A percentile compares a stretch with the other conserved stretches of the same genome.
These are phyloP conservation scores for Amiota communis DNA, from an alignment of 2,888 invertebrate species.

Conservation along the genomic window DNA sequence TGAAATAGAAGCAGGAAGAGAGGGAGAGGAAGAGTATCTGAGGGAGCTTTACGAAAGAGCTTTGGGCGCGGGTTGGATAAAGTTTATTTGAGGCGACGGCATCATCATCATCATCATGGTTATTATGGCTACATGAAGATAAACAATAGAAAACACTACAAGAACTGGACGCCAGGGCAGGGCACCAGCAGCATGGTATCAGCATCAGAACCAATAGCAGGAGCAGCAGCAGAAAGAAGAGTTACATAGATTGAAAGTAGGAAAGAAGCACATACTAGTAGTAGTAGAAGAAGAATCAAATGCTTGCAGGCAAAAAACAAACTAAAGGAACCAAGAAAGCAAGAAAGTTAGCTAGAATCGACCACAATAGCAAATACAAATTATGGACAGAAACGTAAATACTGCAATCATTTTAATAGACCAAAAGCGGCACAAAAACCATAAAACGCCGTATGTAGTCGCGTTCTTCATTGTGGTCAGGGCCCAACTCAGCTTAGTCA, in stretches of 20 bases:
- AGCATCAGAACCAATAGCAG: conserved; percentile 41
- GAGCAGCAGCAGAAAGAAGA: conserved; percentile 1
- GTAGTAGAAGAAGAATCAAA: conserved; percentile 30
- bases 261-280: neutral
- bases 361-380: conserved; percentile 66
- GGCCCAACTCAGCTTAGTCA: neutral
- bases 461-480: neutral
- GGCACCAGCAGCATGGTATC: conserved; percentile 41
- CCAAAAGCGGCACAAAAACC: conserved; percentile 67
- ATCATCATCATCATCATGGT: neutral
- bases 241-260: neutral
- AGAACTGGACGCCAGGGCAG: no score
- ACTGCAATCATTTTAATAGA: conserved; percentile 68
- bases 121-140: conserved; percentile 36
- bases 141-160: conserved; percentile 58
- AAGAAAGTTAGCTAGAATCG: conserved; percentile 41
- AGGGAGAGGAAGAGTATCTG: neutral
- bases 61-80: neutral
- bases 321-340: neutral
- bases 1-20: neutral
- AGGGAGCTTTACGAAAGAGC: neutral
- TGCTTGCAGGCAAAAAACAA: conserved; percentile 24
- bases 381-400: conserved; percentile 65
- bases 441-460: conserved; percentile 57
- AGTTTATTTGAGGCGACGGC: no score